Evolutionary conservation across 2,888 invertebrate genomes (phyloP).

Genomic region (Tanaodytes sp.): DNA sequence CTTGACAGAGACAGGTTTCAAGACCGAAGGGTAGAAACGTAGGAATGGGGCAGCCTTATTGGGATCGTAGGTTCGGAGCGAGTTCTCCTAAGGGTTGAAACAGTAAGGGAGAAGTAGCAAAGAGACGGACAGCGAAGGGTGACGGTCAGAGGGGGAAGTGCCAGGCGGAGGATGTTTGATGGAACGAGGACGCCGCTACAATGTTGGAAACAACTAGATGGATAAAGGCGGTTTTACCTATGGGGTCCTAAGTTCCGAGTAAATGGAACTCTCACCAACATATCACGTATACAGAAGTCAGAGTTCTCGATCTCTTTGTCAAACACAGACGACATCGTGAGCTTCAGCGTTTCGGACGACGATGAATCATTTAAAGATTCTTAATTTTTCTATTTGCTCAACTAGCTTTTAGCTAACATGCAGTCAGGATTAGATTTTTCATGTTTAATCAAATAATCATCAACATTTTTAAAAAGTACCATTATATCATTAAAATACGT

Average conservation of each 20-base stretch:
- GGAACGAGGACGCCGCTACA: constrained; percentile 68
- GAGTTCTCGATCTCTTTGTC: constrained; percentile 47
- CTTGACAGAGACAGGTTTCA: constrained; percentile 52
- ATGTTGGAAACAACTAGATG: constrained; percentile 67
- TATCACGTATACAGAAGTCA: constrained; percentile 44
- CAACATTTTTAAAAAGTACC: too few species aligned
- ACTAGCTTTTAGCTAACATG: constrained; percentile 5
- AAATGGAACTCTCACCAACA: constrained; percentile 49
- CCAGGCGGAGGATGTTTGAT: constrained; percentile 62
- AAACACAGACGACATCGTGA: constrained; percentile 38
- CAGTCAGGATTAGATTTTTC: too few species aligned
- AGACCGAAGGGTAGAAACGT: constrained; percentile 58
- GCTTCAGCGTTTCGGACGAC: constrained; percentile 44
- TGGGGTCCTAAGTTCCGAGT: constrained; percentile 56
- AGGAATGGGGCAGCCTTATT: constrained; percentile 67
- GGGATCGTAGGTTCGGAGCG: constrained; percentile 65
- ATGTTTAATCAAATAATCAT: too few species aligned
- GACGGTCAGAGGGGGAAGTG: constrained; percentile 52
- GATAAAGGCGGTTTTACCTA: constrained; percentile 66
- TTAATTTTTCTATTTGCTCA: constrained; percentile 25
- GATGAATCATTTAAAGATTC: constrained; percentile 44
- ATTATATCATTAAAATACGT: too few species aligned
- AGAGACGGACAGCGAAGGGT: constrained; percentile 47
- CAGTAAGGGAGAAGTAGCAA: constrained; percentile 53
- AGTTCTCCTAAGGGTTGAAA: constrained; percentile 68